phyloP scores from a whole-genome alignment of 2,888 invertebrate species.

The Amphipyra berbera region DNA sequence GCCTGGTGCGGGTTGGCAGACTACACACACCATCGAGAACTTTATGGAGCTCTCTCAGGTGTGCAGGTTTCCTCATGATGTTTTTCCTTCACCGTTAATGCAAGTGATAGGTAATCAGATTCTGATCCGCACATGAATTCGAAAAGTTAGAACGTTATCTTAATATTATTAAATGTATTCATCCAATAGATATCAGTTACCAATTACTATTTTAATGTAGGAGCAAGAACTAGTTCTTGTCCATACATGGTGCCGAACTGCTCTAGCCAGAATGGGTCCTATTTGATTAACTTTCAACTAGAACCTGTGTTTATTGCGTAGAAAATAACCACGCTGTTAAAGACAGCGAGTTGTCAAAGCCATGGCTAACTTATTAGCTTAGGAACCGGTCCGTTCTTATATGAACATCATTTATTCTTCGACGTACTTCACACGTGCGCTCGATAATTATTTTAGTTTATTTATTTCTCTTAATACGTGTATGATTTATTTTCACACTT shows the following conservation, averaged over 20 bases:
- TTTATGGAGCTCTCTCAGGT: no score
- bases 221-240: background rate
- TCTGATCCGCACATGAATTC: no score
- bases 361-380: slow-evolving; percentile 26
- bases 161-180: background rate
- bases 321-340: slow-evolving; percentile 4
- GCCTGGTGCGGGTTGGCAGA: no score
- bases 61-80: no score
- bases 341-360: slow-evolving; percentile 12
- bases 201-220: slow-evolving; percentile 19
- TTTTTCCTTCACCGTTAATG: no score
- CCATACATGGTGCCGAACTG: slow-evolving; percentile 32
- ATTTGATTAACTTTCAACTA: slow-evolving; percentile 47
- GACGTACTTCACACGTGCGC: slow-evolving; percentile 4
- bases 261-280: slow-evolving; percentile 15
- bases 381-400: slow-evolving; percentile 10
- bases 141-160: no score
- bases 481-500: background rate
- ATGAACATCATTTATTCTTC: background rate
- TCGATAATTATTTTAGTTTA: slow-evolving; percentile 10
- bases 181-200: slow-evolving; percentile 7
- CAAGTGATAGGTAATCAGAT: no score
- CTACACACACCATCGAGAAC: no score
- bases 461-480: background rate
- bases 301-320: slow-evolving; percentile 18